These are phyloP conservation scores for Cephus pulcher DNA, from an alignment of 2,888 invertebrate genomes.

Conservation along the genomic window DNA sequence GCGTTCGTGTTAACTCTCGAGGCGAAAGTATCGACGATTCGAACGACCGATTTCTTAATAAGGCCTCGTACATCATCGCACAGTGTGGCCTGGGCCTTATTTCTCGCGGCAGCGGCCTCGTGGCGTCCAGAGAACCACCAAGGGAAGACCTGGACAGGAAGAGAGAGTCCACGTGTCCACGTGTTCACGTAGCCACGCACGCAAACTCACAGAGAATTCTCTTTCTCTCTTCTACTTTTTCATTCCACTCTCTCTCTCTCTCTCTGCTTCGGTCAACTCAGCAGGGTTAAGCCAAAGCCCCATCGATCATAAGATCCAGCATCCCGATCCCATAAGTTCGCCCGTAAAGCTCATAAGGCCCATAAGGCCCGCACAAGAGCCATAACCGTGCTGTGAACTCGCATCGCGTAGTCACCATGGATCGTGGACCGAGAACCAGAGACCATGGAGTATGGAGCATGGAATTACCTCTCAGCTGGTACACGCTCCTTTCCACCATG, in stretches of 20 bases:
- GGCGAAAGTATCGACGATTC: too few relatives aligned
- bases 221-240: too few relatives aligned
- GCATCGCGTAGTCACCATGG: background rate
- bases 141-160: too few relatives aligned
- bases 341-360: constrained; percentile 45
- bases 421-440: background rate
- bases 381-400: constrained; percentile 8
- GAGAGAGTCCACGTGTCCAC: too few relatives aligned
- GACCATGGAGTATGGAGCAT: background rate
- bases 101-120: too few relatives aligned
- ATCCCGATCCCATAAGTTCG: constrained; percentile 39
- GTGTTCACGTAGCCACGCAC: background rate
- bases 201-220: constrained; percentile 13
- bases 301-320: constrained; percentile 54
- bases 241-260: too few relatives aligned
- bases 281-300: constrained; percentile 52
- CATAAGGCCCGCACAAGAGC: constrained; percentile 19
- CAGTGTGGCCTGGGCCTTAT: too few relatives aligned
- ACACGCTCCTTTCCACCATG: too few relatives aligned
- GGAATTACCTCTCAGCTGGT: constrained; percentile 6
- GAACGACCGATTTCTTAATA: too few relatives aligned
- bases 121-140: too few relatives aligned
- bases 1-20: too few relatives aligned
- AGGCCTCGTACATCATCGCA: too few relatives aligned
- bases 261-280: constrained; percentile 26